Base-by-base conservation (phyloP, 1,140 invertebrate species). In the Musca vetustissima region DNA sequence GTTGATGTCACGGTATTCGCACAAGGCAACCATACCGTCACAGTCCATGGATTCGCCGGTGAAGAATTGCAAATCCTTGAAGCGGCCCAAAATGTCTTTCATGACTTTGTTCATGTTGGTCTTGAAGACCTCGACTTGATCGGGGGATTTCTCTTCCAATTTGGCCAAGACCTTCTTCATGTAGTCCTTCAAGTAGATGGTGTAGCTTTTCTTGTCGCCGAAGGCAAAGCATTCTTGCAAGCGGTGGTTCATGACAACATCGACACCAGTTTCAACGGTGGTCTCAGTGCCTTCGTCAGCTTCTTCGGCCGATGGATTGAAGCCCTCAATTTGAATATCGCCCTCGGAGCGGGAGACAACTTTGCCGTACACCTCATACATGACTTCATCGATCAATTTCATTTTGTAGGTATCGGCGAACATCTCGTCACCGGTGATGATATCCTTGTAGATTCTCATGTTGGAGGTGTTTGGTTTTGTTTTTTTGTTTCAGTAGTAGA, bases 361-460 rank as follows among this genome's bases (percentile, higher is more conserved):
- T 89, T 89, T 95, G 75, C 95, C 96, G 81, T 93, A 92, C 32
- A 98, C 96, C 89, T 98, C 96, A 77, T 97, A 98, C 48, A 98
- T 80, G 25, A 96, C 94, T 83, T 96, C 93, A 81, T 98, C 95
- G 14, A 98, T 87, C 59, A 98, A 84, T 83, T 97, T 96, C 69
- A 97, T 90, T 86, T 93, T 97, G 83, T 95, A 97, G n/a, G 93
- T 93, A 85, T 98, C 97, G 47, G 96, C 96, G 86, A 97, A 97
- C 91, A 98, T 95, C 86, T 98, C 97, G 84, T 98, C 96, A 75
- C 94, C 95, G 94, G 85, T 82, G 83, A 97, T 91, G 86, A 94
- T 89, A 88, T 97, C 95, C 86, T 97, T 97, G 88, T 90, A 97
- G 85, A 98, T 94, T 83, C 87, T 95, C 95, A 98, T 97, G 86